Percentiles rank a stretch among this genome's conserved stretches.
phyloP scores from a whole-genome alignment of 1,140 invertebrate genomes.

The Zaprionus ghesquierei region DNA sequence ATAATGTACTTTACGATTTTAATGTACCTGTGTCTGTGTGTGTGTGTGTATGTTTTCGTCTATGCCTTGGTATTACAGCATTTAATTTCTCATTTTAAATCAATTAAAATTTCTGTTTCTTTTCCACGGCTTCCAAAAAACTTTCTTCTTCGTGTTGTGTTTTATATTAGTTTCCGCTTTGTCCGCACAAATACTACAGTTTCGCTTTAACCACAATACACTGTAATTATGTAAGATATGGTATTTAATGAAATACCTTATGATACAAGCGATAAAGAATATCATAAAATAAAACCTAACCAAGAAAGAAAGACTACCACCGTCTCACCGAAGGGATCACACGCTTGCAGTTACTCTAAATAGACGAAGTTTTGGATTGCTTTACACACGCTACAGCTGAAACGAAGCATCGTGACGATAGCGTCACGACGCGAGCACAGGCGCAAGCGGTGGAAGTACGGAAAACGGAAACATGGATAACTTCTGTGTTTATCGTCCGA shows the following conservation, averaged over 20 bases:
- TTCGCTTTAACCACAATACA: slow-evolving; percentile 7
- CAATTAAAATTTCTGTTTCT: slow-evolving; percentile 53
- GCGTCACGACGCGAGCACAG: too few species aligned
- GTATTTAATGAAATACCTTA: background rate
- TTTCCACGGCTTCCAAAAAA: background rate
- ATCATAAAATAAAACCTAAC: too few species aligned
- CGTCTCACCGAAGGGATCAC: too few species aligned
- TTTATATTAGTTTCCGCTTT: slow-evolving; percentile 35
- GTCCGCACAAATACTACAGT: slow-evolving; percentile 16
- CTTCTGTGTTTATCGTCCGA: too few species aligned
- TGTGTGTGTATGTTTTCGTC: slow-evolving; percentile 7
- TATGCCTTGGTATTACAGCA: slow-evolving; percentile 20
- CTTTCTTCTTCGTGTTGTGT: background rate
- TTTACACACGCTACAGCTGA: too few species aligned
- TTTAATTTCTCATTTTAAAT: slow-evolving; percentile 56
- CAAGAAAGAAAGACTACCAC: too few species aligned
- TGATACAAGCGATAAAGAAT: too few species aligned
- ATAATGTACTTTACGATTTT: slow-evolving; percentile 1
- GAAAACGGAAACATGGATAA: too few species aligned
- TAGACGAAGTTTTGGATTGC: too few species aligned
- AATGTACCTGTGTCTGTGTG: background rate
- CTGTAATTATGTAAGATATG: background rate
- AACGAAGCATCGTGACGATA: too few species aligned
- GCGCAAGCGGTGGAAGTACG: too few species aligned
- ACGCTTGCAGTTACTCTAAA: too few species aligned